A percentile compares a stretch with the other conserved stretches of the same genome.
These are phyloP conservation scores for Gobio gobio DNA, from an alignment of 2,113 vertebrate species.

Conservation along the genomic window DNA sequence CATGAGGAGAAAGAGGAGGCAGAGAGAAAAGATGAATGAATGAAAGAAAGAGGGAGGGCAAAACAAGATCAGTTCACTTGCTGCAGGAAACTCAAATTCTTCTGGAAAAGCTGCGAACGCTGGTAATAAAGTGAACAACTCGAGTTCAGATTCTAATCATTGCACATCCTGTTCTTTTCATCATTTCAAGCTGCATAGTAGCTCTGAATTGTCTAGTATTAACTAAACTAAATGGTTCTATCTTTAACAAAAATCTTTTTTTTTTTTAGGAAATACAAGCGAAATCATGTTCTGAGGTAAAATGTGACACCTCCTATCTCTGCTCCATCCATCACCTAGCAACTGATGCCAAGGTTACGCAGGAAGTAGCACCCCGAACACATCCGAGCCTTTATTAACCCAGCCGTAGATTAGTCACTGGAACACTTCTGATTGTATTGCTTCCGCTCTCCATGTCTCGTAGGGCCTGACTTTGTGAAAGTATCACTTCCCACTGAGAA, in stretches of 20 bases:
- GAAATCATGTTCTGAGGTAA: conserved; percentile 77
- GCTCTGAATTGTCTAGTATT: background rate
- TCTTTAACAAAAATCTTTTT: conserved; percentile 58
- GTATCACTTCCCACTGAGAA: background rate
- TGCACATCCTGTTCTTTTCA: background rate
- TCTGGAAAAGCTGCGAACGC: background rate
- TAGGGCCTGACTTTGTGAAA: background rate
- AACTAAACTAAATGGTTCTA: background rate
- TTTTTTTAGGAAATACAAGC: background rate
- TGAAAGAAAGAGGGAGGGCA: conserved; percentile 34
- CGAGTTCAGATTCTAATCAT: background rate
- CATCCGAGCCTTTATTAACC: conserved; percentile 66
- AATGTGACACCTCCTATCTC: conserved; percentile 76
- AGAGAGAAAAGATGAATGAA: conserved; percentile 58
- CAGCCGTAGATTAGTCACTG: conserved; percentile 52
- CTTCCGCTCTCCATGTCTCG: background rate
- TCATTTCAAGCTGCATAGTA: background rate
- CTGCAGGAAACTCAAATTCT: background rate
- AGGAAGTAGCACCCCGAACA: conserved; percentile 68
- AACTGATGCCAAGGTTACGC: conserved; percentile 69
- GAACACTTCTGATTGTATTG: conserved; percentile 7
- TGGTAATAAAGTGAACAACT: background rate
- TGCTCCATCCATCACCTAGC: conserved; percentile 77
- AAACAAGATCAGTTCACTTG: conserved; percentile 31
- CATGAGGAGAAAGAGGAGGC: conserved; percentile 62